Evolutionary conservation across 2,797 vertebrate species (phyloP).

Genomic region (Phoxinus dragarum): DNA sequence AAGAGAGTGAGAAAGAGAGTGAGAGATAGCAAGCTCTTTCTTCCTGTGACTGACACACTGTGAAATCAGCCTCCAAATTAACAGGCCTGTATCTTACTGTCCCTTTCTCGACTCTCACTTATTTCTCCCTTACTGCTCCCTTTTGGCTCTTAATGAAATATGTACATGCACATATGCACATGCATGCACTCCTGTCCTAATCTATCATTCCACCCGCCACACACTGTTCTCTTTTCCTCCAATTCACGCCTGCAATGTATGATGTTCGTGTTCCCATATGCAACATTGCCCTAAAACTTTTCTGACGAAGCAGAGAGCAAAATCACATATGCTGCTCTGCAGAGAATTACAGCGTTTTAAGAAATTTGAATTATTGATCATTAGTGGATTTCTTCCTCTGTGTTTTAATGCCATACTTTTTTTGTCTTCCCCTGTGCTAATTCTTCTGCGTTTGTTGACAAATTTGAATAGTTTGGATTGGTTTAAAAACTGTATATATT

Average conservation of each 20-base stretch:
- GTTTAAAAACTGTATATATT: not conserved
- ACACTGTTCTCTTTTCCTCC: slow-evolving; percentile 64
- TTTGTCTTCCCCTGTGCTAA: not conserved
- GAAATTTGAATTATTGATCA: slow-evolving; percentile 79
- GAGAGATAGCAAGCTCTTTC: not conserved
- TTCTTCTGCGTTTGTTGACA: slow-evolving; percentile 39
- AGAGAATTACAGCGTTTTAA: slow-evolving; percentile 77
- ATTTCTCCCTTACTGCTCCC: not conserved
- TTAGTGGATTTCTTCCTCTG: slow-evolving; percentile 72
- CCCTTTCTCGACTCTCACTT: not conserved
- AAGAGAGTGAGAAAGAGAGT: not conserved
- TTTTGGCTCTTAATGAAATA: not conserved
- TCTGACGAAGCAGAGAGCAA: slow-evolving; percentile 61
- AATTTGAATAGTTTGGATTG: not conserved
- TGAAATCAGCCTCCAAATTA: slow-evolving; percentile 67
- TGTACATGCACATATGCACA: not conserved
- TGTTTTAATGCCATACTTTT: slow-evolving; percentile 23
- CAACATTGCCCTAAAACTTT: slow-evolving; percentile 20
- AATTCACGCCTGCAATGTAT: slow-evolving; percentile 63
- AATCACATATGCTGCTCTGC: slow-evolving; percentile 72
- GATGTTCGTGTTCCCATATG: slow-evolving; percentile 59
- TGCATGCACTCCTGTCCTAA: not conserved
- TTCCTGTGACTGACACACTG: slow-evolving; percentile 33
- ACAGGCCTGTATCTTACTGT: slow-evolving; percentile 34
- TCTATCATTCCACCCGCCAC: not conserved